Evolutionary conservation across 2,797 vertebrate genomes (phyloP).

Genomic region (Erethizon dorsatum): DNA sequence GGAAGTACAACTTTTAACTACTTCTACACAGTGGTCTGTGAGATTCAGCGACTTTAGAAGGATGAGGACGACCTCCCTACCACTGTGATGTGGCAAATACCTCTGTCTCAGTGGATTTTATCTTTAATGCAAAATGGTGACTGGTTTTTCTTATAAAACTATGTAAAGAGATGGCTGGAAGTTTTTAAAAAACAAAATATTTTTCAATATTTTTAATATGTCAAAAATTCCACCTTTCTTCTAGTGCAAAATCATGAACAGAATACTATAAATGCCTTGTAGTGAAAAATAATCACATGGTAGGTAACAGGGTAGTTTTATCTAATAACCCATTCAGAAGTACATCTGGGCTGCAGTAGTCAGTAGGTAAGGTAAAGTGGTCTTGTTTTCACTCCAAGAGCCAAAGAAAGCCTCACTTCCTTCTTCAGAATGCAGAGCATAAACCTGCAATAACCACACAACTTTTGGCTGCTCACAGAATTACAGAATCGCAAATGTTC

Average conservation of each 20-base stretch:
- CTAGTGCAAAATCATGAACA: neutral
- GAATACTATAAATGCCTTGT: neutral
- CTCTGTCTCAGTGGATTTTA: neutral
- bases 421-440: neutral
- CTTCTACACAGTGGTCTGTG: neutral
- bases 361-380: neutral
- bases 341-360: neutral
- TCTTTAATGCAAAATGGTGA: neutral
- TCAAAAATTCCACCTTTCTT: constrained; percentile 8
- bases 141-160: neutral
- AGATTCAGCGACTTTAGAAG: neutral
- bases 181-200: neutral
- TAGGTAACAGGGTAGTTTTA: neutral
- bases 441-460: neutral
- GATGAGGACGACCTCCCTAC: neutral
- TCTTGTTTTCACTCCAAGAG: neutral
- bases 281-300: neutral
- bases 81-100: neutral
- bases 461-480: neutral
- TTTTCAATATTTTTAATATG: neutral
- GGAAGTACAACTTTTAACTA: neutral
- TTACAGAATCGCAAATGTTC: neutral
- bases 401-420: neutral
- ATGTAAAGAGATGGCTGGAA: neutral
- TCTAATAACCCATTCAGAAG: neutral